Evolutionary conservation across 2,888 invertebrate species (phyloP), one percentile per base, ranked within the genome.

Genomic region (Volucella inflata): DNA sequence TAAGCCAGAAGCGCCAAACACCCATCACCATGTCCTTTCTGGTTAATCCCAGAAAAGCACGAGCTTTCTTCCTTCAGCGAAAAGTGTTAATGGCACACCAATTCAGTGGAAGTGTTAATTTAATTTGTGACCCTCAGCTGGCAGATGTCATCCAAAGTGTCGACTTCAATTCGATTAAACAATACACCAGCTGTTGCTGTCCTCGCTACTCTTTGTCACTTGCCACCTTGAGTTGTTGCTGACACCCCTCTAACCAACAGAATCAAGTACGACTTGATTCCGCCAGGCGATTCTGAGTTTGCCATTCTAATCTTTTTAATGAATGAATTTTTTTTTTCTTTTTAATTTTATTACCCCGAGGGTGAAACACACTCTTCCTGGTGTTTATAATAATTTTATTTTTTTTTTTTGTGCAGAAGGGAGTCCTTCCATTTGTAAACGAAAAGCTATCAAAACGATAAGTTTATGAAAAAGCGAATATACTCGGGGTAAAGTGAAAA

Each of bases 121-220:
- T 55, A 85, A 81, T 85, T 85, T 85, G 81, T 59, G 85, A 81
- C 81, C 81, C 85, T 85, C 85, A 85, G 85, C 81, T 85, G 81
- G 76, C 74, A 81, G 81, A 81, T 71, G 71, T 85, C 81, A 77
- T 68, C 71, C 72, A 72, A 77, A 85, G 81, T 81, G 85, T 85
- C 81, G 85, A 76, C 85, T 85, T 85, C 72, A 85, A 81, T 85
- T 77, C 85, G 57, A 85, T 85, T 81, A 85, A 81, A 85, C 76
- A 85, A 85, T 72, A 85, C 70, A 77, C 44, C 85, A 85, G 85
- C 85, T 85, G 85, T 85, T 85, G 81, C 76, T 85, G 62, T 79
- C 74, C 65, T 76, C 72, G 71, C 67, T 64, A 72, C 44, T 48
- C 59, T 65, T 72, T 48, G 8, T 51, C 42, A 17, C 36, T 64